Conservation (phyloP, 2,113 vertebrate species). For the Dipodomys ordii region DNA sequence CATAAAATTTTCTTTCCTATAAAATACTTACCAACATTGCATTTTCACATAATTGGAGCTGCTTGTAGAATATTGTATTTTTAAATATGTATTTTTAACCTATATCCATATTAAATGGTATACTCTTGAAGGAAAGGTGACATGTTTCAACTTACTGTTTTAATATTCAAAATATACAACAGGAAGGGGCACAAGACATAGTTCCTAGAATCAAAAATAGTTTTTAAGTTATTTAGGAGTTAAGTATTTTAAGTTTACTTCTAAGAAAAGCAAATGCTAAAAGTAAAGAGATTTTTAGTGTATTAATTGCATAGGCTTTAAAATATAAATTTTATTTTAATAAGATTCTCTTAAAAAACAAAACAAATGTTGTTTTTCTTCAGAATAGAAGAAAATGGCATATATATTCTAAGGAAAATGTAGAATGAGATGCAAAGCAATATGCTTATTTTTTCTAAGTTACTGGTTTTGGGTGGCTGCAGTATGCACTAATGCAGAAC, state of each 20-base stretch:
- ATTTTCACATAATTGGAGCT: background rate
- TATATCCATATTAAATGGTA: background rate
- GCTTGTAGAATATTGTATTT: background rate
- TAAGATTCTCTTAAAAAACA: background rate
- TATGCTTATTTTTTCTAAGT: background rate
- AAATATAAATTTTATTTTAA: constrained; percentile 27
- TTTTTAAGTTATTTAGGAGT: background rate
- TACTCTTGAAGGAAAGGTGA: background rate
- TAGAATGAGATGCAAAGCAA: background rate
- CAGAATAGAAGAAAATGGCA: background rate
- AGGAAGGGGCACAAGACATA: background rate
- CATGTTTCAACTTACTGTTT: background rate
- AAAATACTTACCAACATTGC: background rate
- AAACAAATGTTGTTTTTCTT: background rate
- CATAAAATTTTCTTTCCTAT: constrained; percentile 33
- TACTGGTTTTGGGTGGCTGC: background rate
- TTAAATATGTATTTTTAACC: background rate
- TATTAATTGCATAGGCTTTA: background rate
- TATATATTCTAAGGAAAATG: constrained; percentile 1
- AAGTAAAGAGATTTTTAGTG: background rate
- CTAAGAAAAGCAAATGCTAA: background rate
- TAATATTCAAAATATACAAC: background rate
- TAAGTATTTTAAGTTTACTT: background rate
- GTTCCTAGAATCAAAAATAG: background rate
- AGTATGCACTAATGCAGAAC: background rate